Percentiles rank a stretch among this genome's conserved stretches.
phyloP scores from a whole-genome alignment of 2,113 vertebrate genomes.

The Nanorana parkeri region DNA sequence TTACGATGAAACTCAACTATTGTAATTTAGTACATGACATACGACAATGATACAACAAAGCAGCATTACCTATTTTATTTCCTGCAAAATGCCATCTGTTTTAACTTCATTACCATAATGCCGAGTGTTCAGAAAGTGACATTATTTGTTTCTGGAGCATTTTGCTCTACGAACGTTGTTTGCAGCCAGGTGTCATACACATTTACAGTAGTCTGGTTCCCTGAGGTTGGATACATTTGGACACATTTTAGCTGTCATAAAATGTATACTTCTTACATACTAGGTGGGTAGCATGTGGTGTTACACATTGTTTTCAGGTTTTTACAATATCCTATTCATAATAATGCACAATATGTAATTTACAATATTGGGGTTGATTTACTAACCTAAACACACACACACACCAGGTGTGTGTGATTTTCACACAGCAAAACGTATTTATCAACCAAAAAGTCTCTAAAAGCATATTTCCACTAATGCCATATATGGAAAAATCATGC shows the following conservation, averaged over 20 bases:
- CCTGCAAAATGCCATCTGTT: slow-evolving; percentile 29
- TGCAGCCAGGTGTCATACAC: not conserved
- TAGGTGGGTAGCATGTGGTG: not conserved
- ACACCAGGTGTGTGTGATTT: no score
- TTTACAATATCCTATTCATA: not conserved
- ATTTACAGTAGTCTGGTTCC: not conserved
- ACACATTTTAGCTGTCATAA: not conserved
- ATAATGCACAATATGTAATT: not conserved
- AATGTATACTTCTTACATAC: not conserved
- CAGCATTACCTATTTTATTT: slow-evolving; percentile 24
- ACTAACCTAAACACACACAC: no score
- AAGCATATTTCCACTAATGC: no score
- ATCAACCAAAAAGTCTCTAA: no score
- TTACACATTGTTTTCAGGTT: not conserved
- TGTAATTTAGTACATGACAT: slow-evolving; percentile 25
- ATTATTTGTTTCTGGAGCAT: slow-evolving; percentile 8
- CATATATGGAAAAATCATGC: no score
- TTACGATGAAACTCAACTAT: slow-evolving; percentile 6
- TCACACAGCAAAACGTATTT: no score
- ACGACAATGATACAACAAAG: slow-evolving; percentile 1
- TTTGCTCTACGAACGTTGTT: not conserved
- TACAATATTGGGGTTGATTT: no score
- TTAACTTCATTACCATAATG: slow-evolving; percentile 2
- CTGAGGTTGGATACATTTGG: not conserved
- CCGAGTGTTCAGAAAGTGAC: not conserved